Percentiles rank a stretch among this genome's conserved stretches.
Conservation (phyloP, 2,797 vertebrate genomes). For the Leptoclinus maculatus region DNA sequence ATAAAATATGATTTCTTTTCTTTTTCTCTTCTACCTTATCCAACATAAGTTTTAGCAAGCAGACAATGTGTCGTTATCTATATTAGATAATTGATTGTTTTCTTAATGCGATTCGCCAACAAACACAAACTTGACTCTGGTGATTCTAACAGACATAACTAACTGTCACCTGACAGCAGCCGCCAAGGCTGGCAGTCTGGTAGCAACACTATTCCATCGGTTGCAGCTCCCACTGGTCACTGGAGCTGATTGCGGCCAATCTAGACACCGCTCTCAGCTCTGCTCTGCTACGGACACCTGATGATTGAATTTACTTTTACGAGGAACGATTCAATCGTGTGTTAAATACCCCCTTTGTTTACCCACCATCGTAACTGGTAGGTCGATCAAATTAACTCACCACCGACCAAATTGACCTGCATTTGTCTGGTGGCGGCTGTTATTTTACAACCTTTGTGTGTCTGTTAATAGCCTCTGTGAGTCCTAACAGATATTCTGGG, state of each 20-base stretch:
- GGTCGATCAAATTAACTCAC: no score
- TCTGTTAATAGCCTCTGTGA: not conserved
- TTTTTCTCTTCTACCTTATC: not conserved
- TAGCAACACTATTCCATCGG: no score
- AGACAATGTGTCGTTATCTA: not conserved
- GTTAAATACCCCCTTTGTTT: not conserved
- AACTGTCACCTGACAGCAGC: no score
- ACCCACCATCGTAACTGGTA: not conserved
- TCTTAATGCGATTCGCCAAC: not conserved
- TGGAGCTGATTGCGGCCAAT: no score
- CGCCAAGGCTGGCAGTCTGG: no score
- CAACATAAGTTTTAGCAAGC: not conserved
- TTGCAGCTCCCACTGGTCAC: no score
- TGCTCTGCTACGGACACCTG: no score
- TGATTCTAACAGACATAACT: no score
- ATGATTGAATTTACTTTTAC: not conserved
- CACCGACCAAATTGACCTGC: no score
- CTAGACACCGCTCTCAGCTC: not conserved
- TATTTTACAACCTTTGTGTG: not conserved
- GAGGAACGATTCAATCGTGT: not conserved
- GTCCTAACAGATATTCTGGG: not conserved
- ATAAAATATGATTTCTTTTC: no score
- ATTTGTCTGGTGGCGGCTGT: not conserved
- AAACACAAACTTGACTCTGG: no score
- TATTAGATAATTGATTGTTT: not conserved